A percentile compares a stretch with the other conserved stretches of the same genome.
Conservation (phyloP, 1,140 invertebrate genomes). For the Drosophila pseudoobscura region DNA sequence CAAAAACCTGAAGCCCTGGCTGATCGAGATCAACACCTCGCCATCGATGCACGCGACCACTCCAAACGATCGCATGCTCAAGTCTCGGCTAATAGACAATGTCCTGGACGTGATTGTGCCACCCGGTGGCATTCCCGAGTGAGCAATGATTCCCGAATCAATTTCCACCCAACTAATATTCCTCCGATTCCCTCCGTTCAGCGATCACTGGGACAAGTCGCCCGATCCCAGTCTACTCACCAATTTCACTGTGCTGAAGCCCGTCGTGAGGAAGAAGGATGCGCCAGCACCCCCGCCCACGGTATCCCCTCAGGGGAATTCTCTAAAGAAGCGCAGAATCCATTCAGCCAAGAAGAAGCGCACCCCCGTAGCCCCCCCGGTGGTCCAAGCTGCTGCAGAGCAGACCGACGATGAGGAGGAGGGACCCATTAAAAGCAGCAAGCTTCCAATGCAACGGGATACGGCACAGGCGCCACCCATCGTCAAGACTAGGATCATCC, state of each 20-base stretch:
- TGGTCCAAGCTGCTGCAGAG: too few relatives aligned
- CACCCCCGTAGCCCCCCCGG: not conserved
- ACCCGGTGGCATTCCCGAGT: constrained; percentile 94
- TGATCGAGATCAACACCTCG: constrained; percentile 96
- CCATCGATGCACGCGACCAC: constrained; percentile 97
- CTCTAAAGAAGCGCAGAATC: too few relatives aligned
- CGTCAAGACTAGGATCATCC: too few relatives aligned
- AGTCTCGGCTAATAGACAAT: constrained; percentile 97
- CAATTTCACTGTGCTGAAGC: constrained; percentile 55
- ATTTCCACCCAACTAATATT: too few relatives aligned
- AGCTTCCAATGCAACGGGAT: too few relatives aligned
- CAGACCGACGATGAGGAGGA: too few relatives aligned
- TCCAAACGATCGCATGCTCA: constrained; percentile 96
- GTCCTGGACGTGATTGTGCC: constrained; percentile 96
- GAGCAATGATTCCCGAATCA: constrained; percentile 69
- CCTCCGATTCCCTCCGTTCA: not conserved
- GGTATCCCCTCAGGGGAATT: too few relatives aligned
- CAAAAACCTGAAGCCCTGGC: constrained; percentile 92
- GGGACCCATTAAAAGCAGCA: too few relatives aligned
- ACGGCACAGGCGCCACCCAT: too few relatives aligned
- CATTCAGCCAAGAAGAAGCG: not conserved
- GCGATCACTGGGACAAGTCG: constrained; percentile 61
- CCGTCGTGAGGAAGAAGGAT: constrained; percentile 5
- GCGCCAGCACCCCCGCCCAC: too few relatives aligned
- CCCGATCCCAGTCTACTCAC: constrained; percentile 38